Base-by-base conservation (phyloP, 1,140 invertebrate genomes). In the Caenorhabditis inopinata region DNA sequence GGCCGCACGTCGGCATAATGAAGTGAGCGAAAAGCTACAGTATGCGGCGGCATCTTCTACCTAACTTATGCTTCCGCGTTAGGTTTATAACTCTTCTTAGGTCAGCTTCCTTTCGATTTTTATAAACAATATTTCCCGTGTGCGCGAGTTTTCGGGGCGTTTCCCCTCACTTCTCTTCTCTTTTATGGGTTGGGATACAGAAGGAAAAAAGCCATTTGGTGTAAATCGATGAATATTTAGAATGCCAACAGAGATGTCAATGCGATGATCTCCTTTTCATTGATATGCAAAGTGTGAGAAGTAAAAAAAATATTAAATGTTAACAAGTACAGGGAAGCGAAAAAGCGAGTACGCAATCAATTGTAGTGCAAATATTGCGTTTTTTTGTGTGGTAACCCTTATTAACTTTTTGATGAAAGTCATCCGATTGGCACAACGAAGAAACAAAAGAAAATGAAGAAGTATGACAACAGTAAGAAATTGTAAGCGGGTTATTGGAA, bases 11-110 rank as follows among this genome's bases (percentile, higher is more conserved):
- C 58, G 58, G 58, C 58, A 32, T 68, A 68, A 68, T 68, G 11
- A 9, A 68, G 58, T 68, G 32, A 29, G 58, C 58, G 58, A 68
- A 68, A 68, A 68, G 58, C 14, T 38, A 68, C 58, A 29, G 58
- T 23, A 5, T 42, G 38, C 14, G 38, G 38, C 58, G 58, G 58
- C 51, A 12, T 58, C 27, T 58, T 4, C 25, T 51, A 51, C 18
- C 2, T 32, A 16, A 0, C 0, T 6, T 32, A 25, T n/a, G n/a
- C n/a, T n/a, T n/a, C 12, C 48, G 48, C 11, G 25, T 25, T 5
- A 16, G 27, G 32, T 68, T 68, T 68, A 68, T 42, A 32, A n/a
- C 32, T 27, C 32, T 9, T 21, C n/a, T 51, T 51, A 7, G 11
- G 2, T 18, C 1, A 38, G 58, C 58, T 42, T 21, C 58, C 14